Conservation (phyloP, 2,113 vertebrate species). For the Trogon surrucura region DNA sequence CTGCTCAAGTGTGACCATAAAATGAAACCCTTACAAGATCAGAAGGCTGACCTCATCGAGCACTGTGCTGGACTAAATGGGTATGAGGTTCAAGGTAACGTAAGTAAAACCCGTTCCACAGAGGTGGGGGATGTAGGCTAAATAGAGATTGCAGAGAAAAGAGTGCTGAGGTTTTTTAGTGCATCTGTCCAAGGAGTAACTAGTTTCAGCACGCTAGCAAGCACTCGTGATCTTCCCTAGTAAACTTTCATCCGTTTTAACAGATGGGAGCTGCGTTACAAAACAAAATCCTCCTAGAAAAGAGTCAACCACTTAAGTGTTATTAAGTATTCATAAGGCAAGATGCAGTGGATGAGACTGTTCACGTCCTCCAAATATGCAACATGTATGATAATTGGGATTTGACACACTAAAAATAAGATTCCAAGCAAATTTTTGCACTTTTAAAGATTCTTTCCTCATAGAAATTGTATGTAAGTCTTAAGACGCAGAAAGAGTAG, state of each 20-base stretch:
- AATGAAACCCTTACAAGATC: constrained; percentile 3
- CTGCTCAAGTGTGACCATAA: constrained; percentile 21
- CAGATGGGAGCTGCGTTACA: not conserved
- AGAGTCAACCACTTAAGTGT: constrained; percentile 16
- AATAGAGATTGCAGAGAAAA: not conserved
- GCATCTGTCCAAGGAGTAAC: not conserved
- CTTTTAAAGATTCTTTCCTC: not conserved
- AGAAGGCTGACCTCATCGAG: constrained; percentile 19
- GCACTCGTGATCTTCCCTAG: not conserved
- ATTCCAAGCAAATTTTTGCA: not conserved
- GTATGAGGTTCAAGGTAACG: not conserved
- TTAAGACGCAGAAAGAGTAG: not conserved
- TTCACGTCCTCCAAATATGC: not conserved
- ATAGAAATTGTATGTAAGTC: not conserved
- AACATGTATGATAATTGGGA: not conserved
- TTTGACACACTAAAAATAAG: constrained; percentile 13
- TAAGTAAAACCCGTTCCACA: not conserved
- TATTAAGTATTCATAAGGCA: constrained; percentile 42
- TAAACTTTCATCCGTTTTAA: not conserved
- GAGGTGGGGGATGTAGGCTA: not conserved
- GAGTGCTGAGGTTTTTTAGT: not conserved
- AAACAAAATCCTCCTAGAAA: not conserved
- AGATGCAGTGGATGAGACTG: not conserved
- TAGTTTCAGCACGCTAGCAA: not conserved
- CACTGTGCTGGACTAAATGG: not conserved